Evolutionary conservation across 2,113 vertebrate species (phyloP), one percentile per base, ranked within the genome.

Genomic region (Hirundichthys speculiger): DNA sequence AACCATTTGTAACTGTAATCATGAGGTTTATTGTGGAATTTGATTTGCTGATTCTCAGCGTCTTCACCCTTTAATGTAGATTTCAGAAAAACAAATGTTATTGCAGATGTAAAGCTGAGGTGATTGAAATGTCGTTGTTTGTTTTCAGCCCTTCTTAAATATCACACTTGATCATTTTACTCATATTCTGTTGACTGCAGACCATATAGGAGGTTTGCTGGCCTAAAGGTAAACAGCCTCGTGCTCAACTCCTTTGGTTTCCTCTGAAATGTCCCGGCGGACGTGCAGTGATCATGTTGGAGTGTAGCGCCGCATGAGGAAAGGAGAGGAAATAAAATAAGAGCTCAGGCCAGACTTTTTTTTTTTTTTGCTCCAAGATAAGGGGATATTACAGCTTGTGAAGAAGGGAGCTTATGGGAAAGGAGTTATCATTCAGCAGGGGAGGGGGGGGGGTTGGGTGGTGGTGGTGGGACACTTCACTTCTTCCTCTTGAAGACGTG

Each of bases 281-380:
- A 81, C 72, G 59, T 49, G 63, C 51, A 12, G 40, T 46, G 74
- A 61, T 69, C 72, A 18, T 38, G 49, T 49, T 56, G 7, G 54
- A 53, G 50, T 41, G 63, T 2, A 20, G 18, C 5, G 30, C 59
- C 49, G 41, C 49, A 45, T 1, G 19, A 8, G 16, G 14, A n/a
- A 15, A 43, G 15, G 51, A 46, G 27, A 52, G 43, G 62, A 68
- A 70, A 79, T 79, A 73, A 67, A 83, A 69, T 64, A 64, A 68
- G 58, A 59, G 53, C 75, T 54, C 40, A 59, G 22, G 55, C 56
- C 16, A 45, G 58, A 56, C 25, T 40, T n/a, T 13, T 13, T 13
- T 22, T 61, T 62, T 43, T 48, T 50, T 3, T 61, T 75, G 54
- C 60, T 81, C 50, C 19, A 25, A 79, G 81, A 84, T 84, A 86